Conservation (phyloP, 2,113 vertebrate genomes). For the Microtus oregoni region DNA sequence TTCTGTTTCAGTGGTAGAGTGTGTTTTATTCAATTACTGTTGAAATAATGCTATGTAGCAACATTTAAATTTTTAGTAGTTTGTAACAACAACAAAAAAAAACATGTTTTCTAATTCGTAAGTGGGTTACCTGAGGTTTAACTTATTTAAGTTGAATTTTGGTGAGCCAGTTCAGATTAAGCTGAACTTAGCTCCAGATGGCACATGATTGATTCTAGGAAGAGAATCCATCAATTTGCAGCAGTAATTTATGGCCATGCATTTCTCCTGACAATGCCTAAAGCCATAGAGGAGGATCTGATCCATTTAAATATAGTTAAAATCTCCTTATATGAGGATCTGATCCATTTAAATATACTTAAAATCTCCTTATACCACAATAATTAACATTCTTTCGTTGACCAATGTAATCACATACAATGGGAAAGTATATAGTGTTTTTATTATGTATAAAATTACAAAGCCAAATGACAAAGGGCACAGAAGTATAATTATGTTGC, state of each 20-base stretch:
- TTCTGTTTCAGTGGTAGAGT: not conserved
- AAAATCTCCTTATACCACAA: not conserved
- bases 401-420: not conserved
- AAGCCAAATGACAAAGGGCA: conserved; percentile 26
- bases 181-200: not conserved
- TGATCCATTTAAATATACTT: conserved; percentile 12
- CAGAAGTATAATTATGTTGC: not conserved
- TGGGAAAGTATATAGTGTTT: not conserved
- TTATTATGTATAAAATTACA: conserved; percentile 5
- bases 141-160: conserved; percentile 41
- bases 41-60: not conserved
- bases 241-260: not conserved
- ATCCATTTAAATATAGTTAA: conserved; percentile 20
- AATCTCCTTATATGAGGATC: not conserved
- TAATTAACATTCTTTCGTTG: not conserved
- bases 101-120: conserved; percentile 24
- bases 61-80: not conserved
- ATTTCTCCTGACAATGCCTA: conserved; percentile 44
- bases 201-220: not conserved
- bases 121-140: conserved; percentile 12
- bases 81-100: not conserved
- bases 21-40: not conserved
- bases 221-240: not conserved
- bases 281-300: not conserved
- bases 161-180: not conserved